Conservation (phyloP, 2,888 invertebrate genomes). For the Prenolepis imparis region DNA sequence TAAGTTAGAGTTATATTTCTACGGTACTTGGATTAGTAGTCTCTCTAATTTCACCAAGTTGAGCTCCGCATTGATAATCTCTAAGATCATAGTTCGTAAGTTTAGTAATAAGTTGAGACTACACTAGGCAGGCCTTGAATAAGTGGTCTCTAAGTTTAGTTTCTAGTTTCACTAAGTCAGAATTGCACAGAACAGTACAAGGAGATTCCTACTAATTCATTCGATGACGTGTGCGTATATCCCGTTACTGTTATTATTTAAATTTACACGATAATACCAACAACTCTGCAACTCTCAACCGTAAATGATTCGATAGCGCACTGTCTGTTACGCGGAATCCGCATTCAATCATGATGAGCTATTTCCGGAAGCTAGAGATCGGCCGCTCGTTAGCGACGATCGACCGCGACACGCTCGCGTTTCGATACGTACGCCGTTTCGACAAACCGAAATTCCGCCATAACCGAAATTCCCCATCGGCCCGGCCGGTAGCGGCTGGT, state of each 20-base stretch:
- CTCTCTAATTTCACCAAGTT: slow-evolving; percentile 23
- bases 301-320: slow-evolving; percentile 4
- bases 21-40: neutral
- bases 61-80: slow-evolving; percentile 26
- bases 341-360: slow-evolving; percentile 44
- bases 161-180: slow-evolving; percentile 33
- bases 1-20: slow-evolving; percentile 15
- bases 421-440: slow-evolving; percentile 64
- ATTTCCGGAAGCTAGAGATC: slow-evolving; percentile 56
- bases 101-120: slow-evolving; percentile 37
- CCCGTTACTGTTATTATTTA: neutral
- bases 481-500: slow-evolving; percentile 74
- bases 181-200: slow-evolving; percentile 32
- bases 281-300: neutral
- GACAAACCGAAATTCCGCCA: slow-evolving; percentile 70
- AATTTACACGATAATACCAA: neutral
- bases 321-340: slow-evolving; percentile 20
- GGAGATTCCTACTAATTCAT: slow-evolving; percentile 21
- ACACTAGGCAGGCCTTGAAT: slow-evolving; percentile 20
- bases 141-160: slow-evolving; percentile 49
- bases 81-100: slow-evolving; percentile 27
- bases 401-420: slow-evolving; percentile 57
- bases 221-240: neutral
- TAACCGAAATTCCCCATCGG: slow-evolving; percentile 72
- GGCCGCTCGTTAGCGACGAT: slow-evolving; percentile 57